Evolutionary conservation across 2,888 invertebrate species (phyloP).

Genomic region (Toxonevra muliebris): DNA sequence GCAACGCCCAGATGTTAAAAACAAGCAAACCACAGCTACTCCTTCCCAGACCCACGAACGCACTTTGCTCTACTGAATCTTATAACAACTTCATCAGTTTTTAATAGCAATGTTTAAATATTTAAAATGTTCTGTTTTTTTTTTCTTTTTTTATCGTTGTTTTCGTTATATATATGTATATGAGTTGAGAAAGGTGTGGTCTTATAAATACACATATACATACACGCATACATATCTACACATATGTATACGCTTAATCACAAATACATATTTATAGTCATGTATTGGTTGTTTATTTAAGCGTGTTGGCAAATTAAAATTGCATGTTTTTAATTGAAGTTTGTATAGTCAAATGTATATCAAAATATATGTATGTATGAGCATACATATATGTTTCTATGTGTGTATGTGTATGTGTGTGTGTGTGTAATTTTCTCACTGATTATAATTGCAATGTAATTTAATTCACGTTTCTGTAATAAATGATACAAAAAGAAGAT

Average conservation of each 20-base stretch:
- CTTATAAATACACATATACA: too few relatives aligned
- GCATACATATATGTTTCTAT: too few relatives aligned
- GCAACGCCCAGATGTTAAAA: not conserved
- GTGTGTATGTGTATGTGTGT: too few relatives aligned
- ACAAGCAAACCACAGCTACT: not conserved
- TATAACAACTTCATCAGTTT: constrained; percentile 12
- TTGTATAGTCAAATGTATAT: constrained; percentile 27
- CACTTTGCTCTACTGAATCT: not conserved
- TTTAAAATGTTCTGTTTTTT: constrained; percentile 56
- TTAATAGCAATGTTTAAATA: constrained; percentile 47
- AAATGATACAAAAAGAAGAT: too few relatives aligned
- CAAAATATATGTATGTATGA: constrained; percentile 8
- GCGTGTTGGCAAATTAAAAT: constrained; percentile 50
- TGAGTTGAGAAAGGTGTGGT: too few relatives aligned
- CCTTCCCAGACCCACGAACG: too few relatives aligned
- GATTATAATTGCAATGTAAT: too few relatives aligned
- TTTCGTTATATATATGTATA: not conserved
- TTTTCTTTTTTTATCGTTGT: constrained; percentile 20
- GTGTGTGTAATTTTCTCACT: too few relatives aligned
- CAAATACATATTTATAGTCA: constrained; percentile 13
- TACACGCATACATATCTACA: too few relatives aligned
- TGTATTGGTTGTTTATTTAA: constrained; percentile 50
- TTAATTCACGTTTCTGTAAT: too few relatives aligned
- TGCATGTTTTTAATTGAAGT: constrained; percentile 59
- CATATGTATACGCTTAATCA: not conserved